These are phyloP conservation scores for Synaphobranchus kaupii DNA, from an alignment of 2,797 vertebrate species.

Conservation along the genomic window DNA sequence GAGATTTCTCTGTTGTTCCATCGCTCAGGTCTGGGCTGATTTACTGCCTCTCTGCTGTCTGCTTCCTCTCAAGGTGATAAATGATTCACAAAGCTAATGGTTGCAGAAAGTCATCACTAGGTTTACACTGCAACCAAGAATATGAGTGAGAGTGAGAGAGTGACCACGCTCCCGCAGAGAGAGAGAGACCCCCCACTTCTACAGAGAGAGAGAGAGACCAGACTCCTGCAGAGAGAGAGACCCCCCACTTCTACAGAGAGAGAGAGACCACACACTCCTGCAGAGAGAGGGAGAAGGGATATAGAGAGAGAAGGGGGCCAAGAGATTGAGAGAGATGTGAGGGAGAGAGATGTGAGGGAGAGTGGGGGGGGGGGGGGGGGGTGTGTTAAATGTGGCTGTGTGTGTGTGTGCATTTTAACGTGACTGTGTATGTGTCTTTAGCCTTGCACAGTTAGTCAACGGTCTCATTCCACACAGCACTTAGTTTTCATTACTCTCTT, in stretches of 20 bases:
- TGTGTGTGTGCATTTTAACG: neutral
- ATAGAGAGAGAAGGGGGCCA: neutral
- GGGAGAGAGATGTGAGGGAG: no score
- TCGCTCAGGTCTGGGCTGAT: neutral
- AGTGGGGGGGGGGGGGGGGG: neutral
- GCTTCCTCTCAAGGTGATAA: neutral
- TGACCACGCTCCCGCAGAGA: neutral
- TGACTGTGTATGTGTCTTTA: neutral
- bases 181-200: no score
- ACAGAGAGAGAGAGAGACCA: neutral
- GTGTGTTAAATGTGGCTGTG: neutral
- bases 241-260: no score
- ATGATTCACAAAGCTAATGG: slow-evolving; percentile 17
- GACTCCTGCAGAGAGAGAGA: neutral
- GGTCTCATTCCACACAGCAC: neutral
- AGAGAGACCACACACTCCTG: no score
- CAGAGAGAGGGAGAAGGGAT: no score
- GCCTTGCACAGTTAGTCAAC: slow-evolving; percentile 31
- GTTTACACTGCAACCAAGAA: neutral
- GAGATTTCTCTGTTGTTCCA: neutral
- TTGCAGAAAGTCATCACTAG: neutral
- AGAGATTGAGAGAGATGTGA: neutral
- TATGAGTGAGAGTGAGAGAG: neutral
- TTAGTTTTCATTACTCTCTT: neutral
- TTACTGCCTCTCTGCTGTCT: neutral